Evolutionary conservation across 1,140 invertebrate genomes (phyloP).

Genomic region (Hydropsyche tenuis): DNA sequence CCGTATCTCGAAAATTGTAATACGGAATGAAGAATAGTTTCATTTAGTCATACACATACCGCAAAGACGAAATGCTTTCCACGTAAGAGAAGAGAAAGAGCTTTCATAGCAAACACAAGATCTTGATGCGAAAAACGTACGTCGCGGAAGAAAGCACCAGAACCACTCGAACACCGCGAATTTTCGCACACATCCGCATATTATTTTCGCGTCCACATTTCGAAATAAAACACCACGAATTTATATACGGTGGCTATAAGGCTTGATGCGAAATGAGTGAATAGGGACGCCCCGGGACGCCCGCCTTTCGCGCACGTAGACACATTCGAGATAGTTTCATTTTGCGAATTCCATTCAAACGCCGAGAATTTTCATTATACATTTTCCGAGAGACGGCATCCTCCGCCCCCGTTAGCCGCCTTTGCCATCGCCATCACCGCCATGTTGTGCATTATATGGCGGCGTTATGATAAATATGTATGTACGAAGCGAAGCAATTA

Average conservation of each 20-base stretch:
- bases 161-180: background rate
- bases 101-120: constrained; percentile 2
- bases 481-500: no score
- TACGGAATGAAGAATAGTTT: constrained; percentile 13
- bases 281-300: background rate
- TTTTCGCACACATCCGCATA: background rate
- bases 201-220: background rate
- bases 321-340: constrained; percentile 44
- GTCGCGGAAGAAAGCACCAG: constrained; percentile 1
- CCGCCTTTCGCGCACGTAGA: background rate
- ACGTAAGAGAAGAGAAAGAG: background rate
- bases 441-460: no score
- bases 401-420: background rate
- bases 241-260: no score
- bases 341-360: constrained; percentile 33
- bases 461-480: no score
- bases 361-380: constrained; percentile 41
- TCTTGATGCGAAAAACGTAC: background rate
- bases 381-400: constrained; percentile 11
- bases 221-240: no score
- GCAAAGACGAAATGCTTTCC: no score
- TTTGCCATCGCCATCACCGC: no score
- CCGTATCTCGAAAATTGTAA: constrained; percentile 3
- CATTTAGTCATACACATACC: background rate
- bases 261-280: constrained; percentile 11